Conservation (phyloP, 2,888 invertebrate genomes). For the Tachystola acroxantha region DNA sequence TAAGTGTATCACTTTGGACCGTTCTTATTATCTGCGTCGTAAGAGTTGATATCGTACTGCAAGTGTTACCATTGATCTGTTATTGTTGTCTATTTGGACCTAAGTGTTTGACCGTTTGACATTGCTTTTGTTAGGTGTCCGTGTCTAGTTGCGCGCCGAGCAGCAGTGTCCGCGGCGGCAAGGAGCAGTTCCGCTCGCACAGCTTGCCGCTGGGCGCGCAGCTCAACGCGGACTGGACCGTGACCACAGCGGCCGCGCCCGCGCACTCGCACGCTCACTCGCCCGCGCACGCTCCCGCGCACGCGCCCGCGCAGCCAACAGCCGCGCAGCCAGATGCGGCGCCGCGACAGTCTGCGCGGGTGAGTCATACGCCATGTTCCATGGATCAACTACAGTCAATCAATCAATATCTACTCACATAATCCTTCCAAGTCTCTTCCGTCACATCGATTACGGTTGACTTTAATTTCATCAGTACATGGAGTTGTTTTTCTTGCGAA, state of each 20-base stretch:
- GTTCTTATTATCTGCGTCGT: no score
- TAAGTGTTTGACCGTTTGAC: no score
- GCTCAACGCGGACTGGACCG: slow-evolving; percentile 64
- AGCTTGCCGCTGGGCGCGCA: slow-evolving; percentile 80
- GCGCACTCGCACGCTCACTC: no score
- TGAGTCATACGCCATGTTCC: slow-evolving; percentile 26
- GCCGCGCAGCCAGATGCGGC: slow-evolving; percentile 32
- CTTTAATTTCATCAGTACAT: not conserved
- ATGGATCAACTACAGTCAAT: no score
- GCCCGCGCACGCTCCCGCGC: slow-evolving; percentile 18
- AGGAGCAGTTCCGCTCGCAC: slow-evolving; percentile 80
- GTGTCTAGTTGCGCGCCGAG: slow-evolving; percentile 18
- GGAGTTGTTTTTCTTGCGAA: no score
- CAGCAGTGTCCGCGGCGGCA: slow-evolving; percentile 21
- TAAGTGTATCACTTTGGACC: no score
- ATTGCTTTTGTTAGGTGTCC: no score
- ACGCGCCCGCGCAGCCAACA: slow-evolving; percentile 17
- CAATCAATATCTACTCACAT: no score
- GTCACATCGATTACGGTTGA: no score
- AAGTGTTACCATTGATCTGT: no score
- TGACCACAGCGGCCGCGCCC: slow-evolving; percentile 30
- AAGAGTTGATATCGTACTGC: no score
- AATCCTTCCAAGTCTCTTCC: not conserved
- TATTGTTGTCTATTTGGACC: no score
- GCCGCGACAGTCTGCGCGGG: slow-evolving; percentile 67